Evolutionary conservation across 2,888 invertebrate species (phyloP).

Genomic region (Scaptomyza flava): DNA sequence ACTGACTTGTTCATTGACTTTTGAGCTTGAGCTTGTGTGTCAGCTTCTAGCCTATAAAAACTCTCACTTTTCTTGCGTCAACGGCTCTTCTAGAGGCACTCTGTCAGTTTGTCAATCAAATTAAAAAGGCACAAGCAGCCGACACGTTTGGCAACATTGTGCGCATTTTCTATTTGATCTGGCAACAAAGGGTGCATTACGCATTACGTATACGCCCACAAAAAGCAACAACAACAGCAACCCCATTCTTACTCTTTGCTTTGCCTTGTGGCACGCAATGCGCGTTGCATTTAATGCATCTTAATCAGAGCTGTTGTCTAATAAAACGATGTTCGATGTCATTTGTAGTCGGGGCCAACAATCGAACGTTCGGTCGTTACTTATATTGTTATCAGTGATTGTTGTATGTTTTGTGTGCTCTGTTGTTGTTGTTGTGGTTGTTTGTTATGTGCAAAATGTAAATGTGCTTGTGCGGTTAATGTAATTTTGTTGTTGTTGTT

Average conservation of each 20-base stretch:
- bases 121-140: constrained; percentile 6
- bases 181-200: constrained; percentile 55
- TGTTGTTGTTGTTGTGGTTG: constrained; percentile 30
- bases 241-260: constrained; percentile 2
- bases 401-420: constrained; percentile 38
- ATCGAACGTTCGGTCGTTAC: constrained; percentile 37
- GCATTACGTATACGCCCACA: constrained; percentile 44
- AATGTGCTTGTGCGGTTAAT: constrained; percentile 66
- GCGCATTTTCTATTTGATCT: constrained; percentile 50
- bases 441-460: constrained; percentile 71
- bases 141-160: constrained; percentile 34
- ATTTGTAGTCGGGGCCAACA: constrained; percentile 59
- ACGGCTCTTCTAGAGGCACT: constrained; percentile 42
- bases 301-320: constrained; percentile 21
- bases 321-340: constrained; percentile 31
- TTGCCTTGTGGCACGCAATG: constrained; percentile 4
- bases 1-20: constrained; percentile 54
- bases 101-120: constrained; percentile 69
- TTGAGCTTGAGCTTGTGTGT: constrained; percentile 30
- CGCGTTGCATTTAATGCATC: constrained; percentile 51
- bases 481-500: constrained; percentile 59
- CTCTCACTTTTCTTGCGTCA: constrained; percentile 61
- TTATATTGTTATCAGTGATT: constrained; percentile 67
- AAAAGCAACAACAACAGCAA: background rate
- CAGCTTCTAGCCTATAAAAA: constrained; percentile 37